Conservation (phyloP, 2,888 invertebrate species). For the Cryptus armator region DNA sequence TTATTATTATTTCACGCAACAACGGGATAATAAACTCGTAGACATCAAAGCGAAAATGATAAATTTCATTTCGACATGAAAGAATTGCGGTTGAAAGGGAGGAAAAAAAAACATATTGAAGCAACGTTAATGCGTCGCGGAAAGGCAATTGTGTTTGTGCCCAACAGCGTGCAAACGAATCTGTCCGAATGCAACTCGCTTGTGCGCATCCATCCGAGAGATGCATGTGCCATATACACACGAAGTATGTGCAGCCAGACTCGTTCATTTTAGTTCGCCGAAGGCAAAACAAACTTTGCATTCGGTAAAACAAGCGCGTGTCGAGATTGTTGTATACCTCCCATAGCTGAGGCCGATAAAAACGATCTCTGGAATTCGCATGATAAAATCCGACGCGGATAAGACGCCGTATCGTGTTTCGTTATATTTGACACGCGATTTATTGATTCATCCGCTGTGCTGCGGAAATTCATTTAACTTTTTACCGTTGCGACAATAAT, state of each 20-base stretch:
- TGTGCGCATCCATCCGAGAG: constrained; percentile 3
- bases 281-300: constrained; percentile 38
- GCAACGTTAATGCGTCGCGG: not conserved
- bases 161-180: constrained; percentile 1
- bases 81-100: constrained; percentile 5
- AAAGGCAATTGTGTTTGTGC: constrained; percentile 27
- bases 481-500: not conserved
- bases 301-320: constrained; percentile 40
- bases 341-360: constrained; percentile 29
- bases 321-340: not conserved
- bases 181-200: not conserved
- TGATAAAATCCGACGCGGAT: not conserved
- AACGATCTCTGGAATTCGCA: not conserved
- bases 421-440: not conserved
- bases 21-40: not conserved
- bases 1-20: too few relatives aligned
- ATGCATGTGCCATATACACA: not conserved
- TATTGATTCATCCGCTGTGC: constrained; percentile 45
- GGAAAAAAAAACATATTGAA: constrained; percentile 1
- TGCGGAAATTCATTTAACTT: not conserved
- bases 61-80: constrained; percentile 38
- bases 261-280: constrained; percentile 11
- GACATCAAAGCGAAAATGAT: constrained; percentile 20
- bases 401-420: too few relatives aligned
- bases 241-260: constrained; percentile 1